Base-by-base conservation (phyloP, 2,113 vertebrate genomes). In the Boulengerochromis microlepis region DNA sequence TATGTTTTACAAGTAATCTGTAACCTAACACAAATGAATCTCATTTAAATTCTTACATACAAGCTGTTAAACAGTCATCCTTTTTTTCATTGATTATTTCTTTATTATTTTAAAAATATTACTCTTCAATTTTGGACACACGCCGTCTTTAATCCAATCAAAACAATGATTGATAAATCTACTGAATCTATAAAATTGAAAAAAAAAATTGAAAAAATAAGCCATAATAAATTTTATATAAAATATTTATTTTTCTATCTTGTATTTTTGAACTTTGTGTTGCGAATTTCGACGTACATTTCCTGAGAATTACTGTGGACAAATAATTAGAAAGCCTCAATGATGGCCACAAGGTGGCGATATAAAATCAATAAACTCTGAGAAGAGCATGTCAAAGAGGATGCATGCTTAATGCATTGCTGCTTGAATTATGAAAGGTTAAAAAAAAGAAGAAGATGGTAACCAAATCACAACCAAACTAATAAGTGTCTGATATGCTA, bases 281-380 rank as follows among this genome's bases (percentile, higher is more conserved):
- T 50, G 4, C 12, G 3, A 78, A 78, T 24, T 78, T 31, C 10
- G 22, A 19, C 16, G 11, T 31, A 7, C 69, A 45, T 18, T 19
- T 24, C 2, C 33, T 31, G 7, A 18, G 8, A 59, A 47, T 69
- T 53, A 9, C 31, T 59, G 50, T 12, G 6, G 33, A 22, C 0
- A 38, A 22, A 35, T 40, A 4, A 66, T 76, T n/a, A 35, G 80
- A 29, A 81, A 40, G 3, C 4, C 64, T 76, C 56, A 80, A 11
- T 4, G 6, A 81, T 66, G 86, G 18, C 94, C 95, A 95, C 94
- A 81, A 93, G 95, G 82, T 94, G 95, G 95, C 95, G 91, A 91
- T 86, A 91, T 90, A 85, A 91, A 91, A 91, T 88, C 18, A 91
- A 22, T 76, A 90, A 94, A 88, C 53, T 57, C n/a, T 69, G 10